Conservation (phyloP, 2,113 vertebrate genomes). For the Brienomyrus longianalis region DNA sequence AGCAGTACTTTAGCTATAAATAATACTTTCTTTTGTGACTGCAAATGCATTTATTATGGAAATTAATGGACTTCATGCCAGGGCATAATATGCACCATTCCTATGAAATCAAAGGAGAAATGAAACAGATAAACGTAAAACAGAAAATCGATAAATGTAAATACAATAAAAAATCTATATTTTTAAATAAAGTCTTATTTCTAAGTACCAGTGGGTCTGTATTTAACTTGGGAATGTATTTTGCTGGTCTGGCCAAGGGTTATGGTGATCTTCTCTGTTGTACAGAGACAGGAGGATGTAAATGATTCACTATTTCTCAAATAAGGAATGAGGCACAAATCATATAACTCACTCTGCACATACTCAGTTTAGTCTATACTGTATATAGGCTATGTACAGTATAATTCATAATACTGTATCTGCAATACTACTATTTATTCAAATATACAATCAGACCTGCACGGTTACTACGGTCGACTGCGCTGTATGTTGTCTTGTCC, state of each 20-base stretch:
- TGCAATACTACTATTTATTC: no score
- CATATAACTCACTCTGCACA: no score
- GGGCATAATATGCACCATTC: background rate
- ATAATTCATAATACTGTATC: no score
- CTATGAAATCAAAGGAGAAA: background rate
- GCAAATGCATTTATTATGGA: constrained; percentile 4
- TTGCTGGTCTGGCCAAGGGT: background rate
- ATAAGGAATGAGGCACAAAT: no score
- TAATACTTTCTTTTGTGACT: background rate
- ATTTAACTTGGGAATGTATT: background rate
- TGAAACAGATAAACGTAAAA: background rate
- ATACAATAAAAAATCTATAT: background rate
- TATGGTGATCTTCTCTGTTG: background rate
- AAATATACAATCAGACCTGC: no score
- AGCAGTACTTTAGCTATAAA: background rate
- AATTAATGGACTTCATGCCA: background rate
- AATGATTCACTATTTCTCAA: background rate
- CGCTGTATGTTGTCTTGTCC: no score
- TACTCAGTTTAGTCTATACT: no score
- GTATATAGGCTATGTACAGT: no score
- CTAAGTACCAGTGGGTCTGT: background rate
- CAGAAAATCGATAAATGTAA: background rate
- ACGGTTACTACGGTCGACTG: no score
- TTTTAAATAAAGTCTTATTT: background rate
- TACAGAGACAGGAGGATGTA: background rate